phyloP scores from a whole-genome alignment of 2,797 vertebrate species.

The Spheniscus humboldti region DNA sequence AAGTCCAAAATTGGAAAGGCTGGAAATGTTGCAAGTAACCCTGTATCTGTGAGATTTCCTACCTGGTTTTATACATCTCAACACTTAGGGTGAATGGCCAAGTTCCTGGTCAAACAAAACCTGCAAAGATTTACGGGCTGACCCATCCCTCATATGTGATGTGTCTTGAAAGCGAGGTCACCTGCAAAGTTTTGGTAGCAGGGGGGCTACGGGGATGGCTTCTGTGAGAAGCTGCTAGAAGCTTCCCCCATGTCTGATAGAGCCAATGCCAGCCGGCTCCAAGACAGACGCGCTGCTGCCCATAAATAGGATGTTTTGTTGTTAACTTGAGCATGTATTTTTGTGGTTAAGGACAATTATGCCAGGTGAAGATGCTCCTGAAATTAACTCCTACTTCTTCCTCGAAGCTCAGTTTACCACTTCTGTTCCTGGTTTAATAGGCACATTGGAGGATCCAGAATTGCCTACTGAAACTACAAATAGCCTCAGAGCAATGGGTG shows the following conservation, averaged over 20 bases:
- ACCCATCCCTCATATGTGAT: neutral
- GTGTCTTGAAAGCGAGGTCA: neutral
- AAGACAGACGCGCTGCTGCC: neutral
- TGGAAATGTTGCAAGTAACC: neutral
- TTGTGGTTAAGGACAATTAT: neutral
- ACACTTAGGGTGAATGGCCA: neutral
- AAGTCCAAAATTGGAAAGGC: neutral
- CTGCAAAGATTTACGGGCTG: neutral
- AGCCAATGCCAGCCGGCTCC: too few species aligned
- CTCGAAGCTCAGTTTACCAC: neutral
- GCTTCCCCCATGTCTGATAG: too few species aligned
- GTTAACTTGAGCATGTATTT: neutral
- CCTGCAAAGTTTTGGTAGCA: too few species aligned
- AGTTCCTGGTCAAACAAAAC: neutral
- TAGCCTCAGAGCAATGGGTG: conserved; percentile 34
- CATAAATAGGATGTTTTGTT: neutral
- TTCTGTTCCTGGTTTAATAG: conserved; percentile 54
- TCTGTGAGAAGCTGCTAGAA: too few species aligned
- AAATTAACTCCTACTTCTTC: conserved; percentile 44
- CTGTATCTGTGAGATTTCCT: neutral
- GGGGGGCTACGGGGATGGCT: too few species aligned
- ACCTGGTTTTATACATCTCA: neutral
- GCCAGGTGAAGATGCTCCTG: neutral
- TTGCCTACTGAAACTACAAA: conserved; percentile 60
- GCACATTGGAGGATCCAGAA: conserved; percentile 34